phyloP scores from a whole-genome alignment of 2,113 vertebrate genomes.

The Zootoca vivipara region DNA sequence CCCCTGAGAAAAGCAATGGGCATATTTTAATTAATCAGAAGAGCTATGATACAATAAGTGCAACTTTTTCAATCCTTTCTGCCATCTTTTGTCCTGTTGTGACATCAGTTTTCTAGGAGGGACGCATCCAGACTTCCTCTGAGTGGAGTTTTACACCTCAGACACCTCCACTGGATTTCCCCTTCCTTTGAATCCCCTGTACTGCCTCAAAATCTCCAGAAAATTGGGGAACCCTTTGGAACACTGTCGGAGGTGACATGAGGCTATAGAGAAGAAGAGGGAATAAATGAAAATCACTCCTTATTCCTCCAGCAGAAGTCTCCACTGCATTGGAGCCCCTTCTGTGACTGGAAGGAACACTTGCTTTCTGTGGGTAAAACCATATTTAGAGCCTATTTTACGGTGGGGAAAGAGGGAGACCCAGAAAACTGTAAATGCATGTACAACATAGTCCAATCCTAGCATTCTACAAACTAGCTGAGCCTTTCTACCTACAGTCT shows the following conservation, averaged over 20 bases:
- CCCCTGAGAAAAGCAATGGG: rapidly evolving
- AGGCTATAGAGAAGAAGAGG: neutral
- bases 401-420: neutral
- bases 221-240: no score
- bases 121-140: neutral
- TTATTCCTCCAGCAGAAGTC: neutral
- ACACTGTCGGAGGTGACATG: neutral
- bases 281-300: neutral
- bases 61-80: neutral
- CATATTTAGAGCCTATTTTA: no score
- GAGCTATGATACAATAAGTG: neutral
- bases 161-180: neutral
- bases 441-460: neutral
- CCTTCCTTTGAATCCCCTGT: neutral
- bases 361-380: neutral
- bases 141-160: neutral
- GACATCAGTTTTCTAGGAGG: neutral
- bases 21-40: neutral
- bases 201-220: neutral
- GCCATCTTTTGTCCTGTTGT: neutral
- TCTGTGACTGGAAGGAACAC: neutral
- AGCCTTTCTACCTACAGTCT: neutral
- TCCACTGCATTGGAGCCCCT: neutral
- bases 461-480: neutral
- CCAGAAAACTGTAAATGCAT: neutral